These are phyloP conservation scores for Heliconius hortense DNA, from an alignment of 2,888 invertebrate species.

Conservation along the genomic window DNA sequence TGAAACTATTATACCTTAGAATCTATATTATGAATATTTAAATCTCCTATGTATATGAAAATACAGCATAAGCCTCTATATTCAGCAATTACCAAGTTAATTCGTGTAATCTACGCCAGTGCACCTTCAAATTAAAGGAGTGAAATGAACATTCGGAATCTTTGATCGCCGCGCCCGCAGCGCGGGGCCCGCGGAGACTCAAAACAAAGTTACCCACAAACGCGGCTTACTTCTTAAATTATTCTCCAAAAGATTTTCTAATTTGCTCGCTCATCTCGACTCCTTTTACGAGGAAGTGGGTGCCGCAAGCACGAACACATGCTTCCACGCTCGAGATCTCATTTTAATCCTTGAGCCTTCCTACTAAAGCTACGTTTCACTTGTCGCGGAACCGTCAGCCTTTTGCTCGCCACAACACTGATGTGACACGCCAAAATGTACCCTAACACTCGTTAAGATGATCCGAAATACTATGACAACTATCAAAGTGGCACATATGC, in stretches of 20 bases:
- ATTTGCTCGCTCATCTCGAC: constrained; percentile 73
- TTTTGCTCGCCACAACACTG: constrained; percentile 40
- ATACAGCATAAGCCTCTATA: not conserved
- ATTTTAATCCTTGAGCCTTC: constrained; percentile 66
- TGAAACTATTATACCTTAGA: no score
- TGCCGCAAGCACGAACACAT: constrained; percentile 61
- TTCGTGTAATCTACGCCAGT: constrained; percentile 48
- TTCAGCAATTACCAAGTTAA: constrained; percentile 21
- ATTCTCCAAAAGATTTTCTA: constrained; percentile 81
- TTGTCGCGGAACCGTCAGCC: constrained; percentile 1
- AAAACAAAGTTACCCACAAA: constrained; percentile 64
- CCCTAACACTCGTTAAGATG: constrained; percentile 69
- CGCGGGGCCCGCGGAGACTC: constrained; percentile 48
- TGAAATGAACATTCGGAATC: constrained; percentile 56
- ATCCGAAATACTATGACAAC: constrained; percentile 56
- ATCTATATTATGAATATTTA: not conserved
- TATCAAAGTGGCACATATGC: constrained; percentile 53
- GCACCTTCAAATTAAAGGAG: constrained; percentile 57
- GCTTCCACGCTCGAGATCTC: constrained; percentile 57
- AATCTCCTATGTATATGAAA: not conserved
- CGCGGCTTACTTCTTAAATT: constrained; percentile 72
- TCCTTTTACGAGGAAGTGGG: constrained; percentile 59
- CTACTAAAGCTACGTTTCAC: constrained; percentile 54
- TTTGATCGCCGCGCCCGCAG: constrained; percentile 50
- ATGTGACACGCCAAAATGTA: constrained; percentile 56